Conservation (phyloP, 2,797 vertebrate species). For the Cirrhinus molitorella region DNA sequence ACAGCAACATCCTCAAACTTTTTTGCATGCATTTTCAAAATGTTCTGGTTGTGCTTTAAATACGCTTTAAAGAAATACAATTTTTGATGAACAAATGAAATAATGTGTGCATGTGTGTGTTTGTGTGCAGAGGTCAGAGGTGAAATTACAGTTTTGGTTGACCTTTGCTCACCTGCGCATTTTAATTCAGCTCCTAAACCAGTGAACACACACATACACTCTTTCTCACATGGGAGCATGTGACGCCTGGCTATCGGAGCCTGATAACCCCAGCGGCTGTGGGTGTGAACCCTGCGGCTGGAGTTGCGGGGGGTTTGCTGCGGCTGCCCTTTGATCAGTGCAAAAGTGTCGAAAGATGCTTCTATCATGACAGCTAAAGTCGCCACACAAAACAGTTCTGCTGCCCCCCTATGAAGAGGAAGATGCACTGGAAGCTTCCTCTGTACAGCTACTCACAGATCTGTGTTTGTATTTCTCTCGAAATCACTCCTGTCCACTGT, state of each 20-base stretch:
- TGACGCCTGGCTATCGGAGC: slow-evolving; percentile 74
- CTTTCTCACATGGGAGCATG: slow-evolving; percentile 65
- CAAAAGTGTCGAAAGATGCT: slow-evolving; percentile 55
- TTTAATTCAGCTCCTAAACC: slow-evolving; percentile 2
- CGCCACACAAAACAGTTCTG: slow-evolving; percentile 46
- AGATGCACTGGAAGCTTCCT: not conserved
- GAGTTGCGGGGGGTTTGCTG: slow-evolving; percentile 25
- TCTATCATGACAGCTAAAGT: slow-evolving; percentile 52
- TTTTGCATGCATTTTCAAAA: not conserved
- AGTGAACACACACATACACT: not conserved
- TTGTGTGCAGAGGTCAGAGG: slow-evolving; percentile 5
- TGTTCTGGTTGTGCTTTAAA: not conserved
- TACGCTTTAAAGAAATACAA: not conserved
- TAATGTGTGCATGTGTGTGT: not conserved
- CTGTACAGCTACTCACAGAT: not conserved
- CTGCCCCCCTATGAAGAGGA: slow-evolving; percentile 70
- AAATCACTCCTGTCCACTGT: not conserved
- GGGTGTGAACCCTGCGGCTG: slow-evolving; percentile 73
- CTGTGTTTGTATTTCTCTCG: not conserved
- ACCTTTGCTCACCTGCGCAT: slow-evolving; percentile 71
- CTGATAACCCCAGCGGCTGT: slow-evolving; percentile 68
- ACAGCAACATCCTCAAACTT: not conserved
- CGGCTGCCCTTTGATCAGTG: slow-evolving; percentile 75
- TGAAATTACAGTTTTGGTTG: slow-evolving; percentile 7
- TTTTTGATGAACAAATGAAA: not conserved